These are phyloP conservation scores for Macropus fuliginosus DNA, from an alignment of 2,797 vertebrate species.

Conservation along the genomic window DNA sequence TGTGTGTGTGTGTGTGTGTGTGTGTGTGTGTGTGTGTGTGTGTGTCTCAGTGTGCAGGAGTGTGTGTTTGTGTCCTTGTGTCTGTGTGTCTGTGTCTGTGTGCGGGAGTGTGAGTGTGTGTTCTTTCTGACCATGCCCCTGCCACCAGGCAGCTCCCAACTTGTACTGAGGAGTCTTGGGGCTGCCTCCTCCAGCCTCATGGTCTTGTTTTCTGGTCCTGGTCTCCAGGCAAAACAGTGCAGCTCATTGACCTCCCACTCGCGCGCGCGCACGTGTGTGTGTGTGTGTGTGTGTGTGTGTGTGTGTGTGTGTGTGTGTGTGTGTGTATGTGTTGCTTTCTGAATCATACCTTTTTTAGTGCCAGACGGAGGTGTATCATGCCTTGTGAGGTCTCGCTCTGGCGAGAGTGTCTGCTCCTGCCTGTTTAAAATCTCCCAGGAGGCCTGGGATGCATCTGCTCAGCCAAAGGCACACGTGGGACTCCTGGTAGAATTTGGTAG, in stretches of 20 bases:
- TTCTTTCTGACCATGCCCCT: neutral
- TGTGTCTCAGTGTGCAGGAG: neutral
- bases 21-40: neutral
- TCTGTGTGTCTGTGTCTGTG: slow-evolving; percentile 7
- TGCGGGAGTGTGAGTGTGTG: neutral
- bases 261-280: too few species aligned
- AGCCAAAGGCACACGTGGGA: neutral
- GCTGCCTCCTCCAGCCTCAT: neutral
- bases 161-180: slow-evolving; percentile 47
- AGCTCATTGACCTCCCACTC: too few species aligned
- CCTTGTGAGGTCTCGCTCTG: neutral
- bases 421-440: neutral
- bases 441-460: neutral
- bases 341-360: neutral
- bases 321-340: too few species aligned
- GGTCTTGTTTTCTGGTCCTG: too few species aligned
- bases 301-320: too few species aligned
- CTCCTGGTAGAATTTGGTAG: neutral
- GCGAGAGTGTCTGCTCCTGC: neutral
- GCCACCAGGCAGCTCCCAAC: slow-evolving; percentile 51
- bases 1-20: neutral
- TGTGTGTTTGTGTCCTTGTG: neutral
- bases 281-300: too few species aligned
- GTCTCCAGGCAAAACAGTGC: too few species aligned
- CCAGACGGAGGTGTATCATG: neutral